Conservation (phyloP, 2,797 vertebrate genomes). For the Notolepis coatsorum region DNA sequence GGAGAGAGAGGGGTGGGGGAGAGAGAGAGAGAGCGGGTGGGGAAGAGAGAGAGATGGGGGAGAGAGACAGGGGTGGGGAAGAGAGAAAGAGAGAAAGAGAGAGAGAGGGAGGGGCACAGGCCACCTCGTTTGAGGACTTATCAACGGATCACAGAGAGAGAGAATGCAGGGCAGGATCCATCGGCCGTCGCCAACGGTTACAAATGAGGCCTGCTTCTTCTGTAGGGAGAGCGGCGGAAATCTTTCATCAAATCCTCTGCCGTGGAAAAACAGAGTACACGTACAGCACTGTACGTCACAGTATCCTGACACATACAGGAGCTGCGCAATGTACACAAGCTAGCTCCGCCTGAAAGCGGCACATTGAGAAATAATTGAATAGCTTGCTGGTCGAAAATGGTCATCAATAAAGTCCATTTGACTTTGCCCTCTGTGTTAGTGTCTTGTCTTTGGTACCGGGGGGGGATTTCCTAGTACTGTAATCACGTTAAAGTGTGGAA, state of each 20-base stretch:
- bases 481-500: no score
- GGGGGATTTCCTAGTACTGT: no score
- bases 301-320: no score
- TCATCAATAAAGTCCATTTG: no score
- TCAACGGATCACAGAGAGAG: constrained; percentile 48
- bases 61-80: constrained; percentile 37
- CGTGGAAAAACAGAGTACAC: no score
- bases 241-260: constrained; percentile 13
- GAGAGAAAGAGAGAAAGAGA: constrained; percentile 24
- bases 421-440: no score
- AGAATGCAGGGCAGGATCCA: constrained; percentile 47
- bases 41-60: constrained; percentile 7
- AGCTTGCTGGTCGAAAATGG: no score
- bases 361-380: no score
- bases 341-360: no score
- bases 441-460: no score
- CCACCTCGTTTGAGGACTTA: constrained; percentile 62
- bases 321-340: no score
- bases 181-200: constrained; percentile 46
- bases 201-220: constrained; percentile 32
- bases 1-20: constrained; percentile 34
- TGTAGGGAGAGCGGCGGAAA: constrained; percentile 34
- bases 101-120: constrained; percentile 29
- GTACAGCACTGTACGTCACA: no score
- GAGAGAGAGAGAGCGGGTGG: constrained; percentile 30